Evolutionary conservation across 2,113 vertebrate species (phyloP), one percentile per base, ranked within the genome.

Genomic region (Campylorhamphus procurvoides): DNA sequence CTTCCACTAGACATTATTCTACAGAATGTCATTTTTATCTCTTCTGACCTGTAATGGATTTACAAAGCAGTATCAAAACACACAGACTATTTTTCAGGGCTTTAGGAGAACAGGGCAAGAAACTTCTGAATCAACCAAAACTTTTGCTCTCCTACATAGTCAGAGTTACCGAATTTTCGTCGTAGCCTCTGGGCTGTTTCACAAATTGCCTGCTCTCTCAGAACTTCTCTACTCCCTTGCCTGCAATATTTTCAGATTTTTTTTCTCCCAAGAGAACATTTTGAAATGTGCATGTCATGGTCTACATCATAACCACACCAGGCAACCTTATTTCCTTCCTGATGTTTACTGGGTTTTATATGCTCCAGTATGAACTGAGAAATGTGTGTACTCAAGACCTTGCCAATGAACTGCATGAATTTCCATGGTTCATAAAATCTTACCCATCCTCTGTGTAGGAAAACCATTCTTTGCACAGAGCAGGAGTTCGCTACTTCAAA

Each of bases 361-460:
- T 89, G 91, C 82, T 96, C 35, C 83, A 93, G 1, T 59, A 91
- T 92, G 92, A 97, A 85, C 90, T 89, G 89, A 83, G 93, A 95
- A 96, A 94, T 91, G 53, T 91, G 93, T 89, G 73, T 80, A 75
- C 90, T 94, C 77, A 50, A 75, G 53, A 56, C 44, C 52, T 71
- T 67, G 87, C 92, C 92, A 95, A 66, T 0, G 12, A 96, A 67
- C 93, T 96, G 92, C 90, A 62, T 8, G 80, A 93, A 87, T 95
- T 92, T 83, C 96, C 90, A 79, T 59, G 89, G 71, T 82, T 81
- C 93, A 89, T 94, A 94, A 96, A 95, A 96, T 53, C 72, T 97
- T 76, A 94, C 83, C 90, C 79, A 55, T 88, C 66, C 87, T 62
- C 44, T 67, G 64, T 47, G 66, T 5, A 92, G 80, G 62, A 87